phyloP scores from a whole-genome alignment of 2,113 vertebrate genomes.

The Engystomops pustulosus region DNA sequence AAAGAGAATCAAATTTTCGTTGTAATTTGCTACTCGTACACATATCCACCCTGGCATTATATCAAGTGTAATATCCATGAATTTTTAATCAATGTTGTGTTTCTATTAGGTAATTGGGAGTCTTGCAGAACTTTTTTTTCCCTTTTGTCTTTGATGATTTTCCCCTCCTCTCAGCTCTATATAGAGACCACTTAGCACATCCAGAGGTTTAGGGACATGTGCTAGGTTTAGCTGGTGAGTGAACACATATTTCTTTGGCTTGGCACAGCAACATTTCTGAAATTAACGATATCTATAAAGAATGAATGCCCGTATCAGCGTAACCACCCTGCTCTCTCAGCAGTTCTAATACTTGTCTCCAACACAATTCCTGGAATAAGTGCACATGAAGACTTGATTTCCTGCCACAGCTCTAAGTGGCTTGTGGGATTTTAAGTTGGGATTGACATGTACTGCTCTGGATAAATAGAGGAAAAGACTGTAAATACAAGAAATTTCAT shows the following conservation, averaged over 20 bases:
- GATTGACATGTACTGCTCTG: slow-evolving; percentile 25
- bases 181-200: slow-evolving; percentile 31
- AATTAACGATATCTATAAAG: slow-evolving; percentile 58
- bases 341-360: slow-evolving; percentile 46
- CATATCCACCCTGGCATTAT: slow-evolving; percentile 40
- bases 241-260: slow-evolving; percentile 52
- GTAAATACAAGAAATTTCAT: not conserved
- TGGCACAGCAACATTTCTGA: slow-evolving; percentile 54
- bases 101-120: slow-evolving; percentile 49
- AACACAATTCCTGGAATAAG: slow-evolving; percentile 56
- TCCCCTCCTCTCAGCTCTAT: not conserved
- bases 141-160: slow-evolving; percentile 19
- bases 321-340: slow-evolving; percentile 51
- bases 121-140: slow-evolving; percentile 37
- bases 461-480: not conserved
- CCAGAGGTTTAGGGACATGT: slow-evolving; percentile 34
- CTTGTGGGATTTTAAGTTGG: slow-evolving; percentile 36
- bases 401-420: slow-evolving; percentile 46
- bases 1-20: slow-evolving; percentile 12
- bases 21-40: slow-evolving; percentile 31
- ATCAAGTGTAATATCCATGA: slow-evolving; percentile 49
- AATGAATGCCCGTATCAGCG: slow-evolving; percentile 54
- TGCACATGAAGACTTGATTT: slow-evolving; percentile 49
- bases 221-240: slow-evolving; percentile 29
- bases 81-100: slow-evolving; percentile 44